Conservation (phyloP, 1,140 invertebrate genomes). For the Drosophila kepulauana region DNA sequence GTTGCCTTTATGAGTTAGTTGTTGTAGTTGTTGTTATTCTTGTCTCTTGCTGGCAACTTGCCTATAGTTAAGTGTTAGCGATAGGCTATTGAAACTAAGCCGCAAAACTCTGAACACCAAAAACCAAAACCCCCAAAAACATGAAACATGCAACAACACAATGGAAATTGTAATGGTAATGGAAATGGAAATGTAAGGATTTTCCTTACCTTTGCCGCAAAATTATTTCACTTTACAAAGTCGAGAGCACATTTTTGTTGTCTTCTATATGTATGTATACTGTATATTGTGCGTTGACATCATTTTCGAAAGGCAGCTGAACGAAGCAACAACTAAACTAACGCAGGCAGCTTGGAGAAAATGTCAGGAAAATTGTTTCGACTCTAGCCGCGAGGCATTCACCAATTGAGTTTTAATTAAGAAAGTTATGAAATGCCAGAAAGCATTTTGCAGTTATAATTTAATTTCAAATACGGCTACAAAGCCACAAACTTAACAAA, state of each 20-base stretch:
- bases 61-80: slow-evolving; percentile 53
- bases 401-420: slow-evolving; percentile 78
- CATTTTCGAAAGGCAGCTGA: slow-evolving; percentile 33
- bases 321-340: neutral
- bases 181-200: slow-evolving; percentile 7
- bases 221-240: slow-evolving; percentile 48
- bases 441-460: slow-evolving; percentile 60
- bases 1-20: slow-evolving; percentile 69
- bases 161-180: neutral
- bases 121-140: slow-evolving; percentile 4
- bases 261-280: neutral
- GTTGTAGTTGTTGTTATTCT: slow-evolving; percentile 9
- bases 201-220: slow-evolving; percentile 34
- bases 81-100: slow-evolving; percentile 55
- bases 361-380: slow-evolving; percentile 63
- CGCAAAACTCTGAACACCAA: neutral
- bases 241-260: slow-evolving; percentile 37
- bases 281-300: slow-evolving; percentile 64
- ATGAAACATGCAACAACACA: neutral
- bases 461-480: slow-evolving; percentile 49
- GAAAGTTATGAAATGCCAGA: slow-evolving; percentile 62
- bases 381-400: slow-evolving; percentile 58
- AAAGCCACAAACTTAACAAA: slow-evolving; percentile 29
- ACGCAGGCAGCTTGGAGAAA: slow-evolving; percentile 9
- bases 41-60: slow-evolving; percentile 33